These are phyloP conservation scores for human DNA, from an alignment of 2,113 vertebrate species.

Conservation along the genomic window DNA sequence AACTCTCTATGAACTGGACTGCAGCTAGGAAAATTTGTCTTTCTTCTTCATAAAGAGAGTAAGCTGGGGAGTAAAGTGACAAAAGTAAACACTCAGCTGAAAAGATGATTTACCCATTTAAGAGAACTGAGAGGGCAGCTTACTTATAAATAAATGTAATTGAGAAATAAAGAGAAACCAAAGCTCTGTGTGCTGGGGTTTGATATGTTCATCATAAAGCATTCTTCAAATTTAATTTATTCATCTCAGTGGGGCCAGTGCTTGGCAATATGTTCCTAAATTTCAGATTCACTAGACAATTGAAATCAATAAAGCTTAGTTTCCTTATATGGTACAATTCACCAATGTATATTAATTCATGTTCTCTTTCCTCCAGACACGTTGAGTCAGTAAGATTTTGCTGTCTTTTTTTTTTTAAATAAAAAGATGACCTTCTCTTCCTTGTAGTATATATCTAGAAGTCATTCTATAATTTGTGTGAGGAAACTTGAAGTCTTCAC, in stretches of 20 bases:
- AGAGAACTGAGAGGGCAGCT: background rate
- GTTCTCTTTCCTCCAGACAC: background rate
- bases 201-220: background rate
- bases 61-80: background rate
- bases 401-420: background rate
- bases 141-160: background rate
- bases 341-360: slow-evolving; percentile 2
- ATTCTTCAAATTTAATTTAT: background rate
- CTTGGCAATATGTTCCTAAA: background rate
- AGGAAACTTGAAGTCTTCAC: background rate
- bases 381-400: slow-evolving; percentile 14
- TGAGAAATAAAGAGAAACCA: background rate
- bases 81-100: background rate
- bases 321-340: background rate
- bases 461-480: background rate
- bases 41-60: background rate
- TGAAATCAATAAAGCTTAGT: slow-evolving; percentile 23
- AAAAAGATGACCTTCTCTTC: background rate
- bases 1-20: background rate
- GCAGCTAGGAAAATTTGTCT: background rate
- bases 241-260: background rate
- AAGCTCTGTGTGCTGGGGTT: background rate
- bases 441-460: background rate
- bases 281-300: slow-evolving; percentile 1
- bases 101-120: background rate